These are phyloP conservation scores for Sussaba pulchella DNA, from an alignment of 2,888 invertebrate species.

Conservation along the genomic window DNA sequence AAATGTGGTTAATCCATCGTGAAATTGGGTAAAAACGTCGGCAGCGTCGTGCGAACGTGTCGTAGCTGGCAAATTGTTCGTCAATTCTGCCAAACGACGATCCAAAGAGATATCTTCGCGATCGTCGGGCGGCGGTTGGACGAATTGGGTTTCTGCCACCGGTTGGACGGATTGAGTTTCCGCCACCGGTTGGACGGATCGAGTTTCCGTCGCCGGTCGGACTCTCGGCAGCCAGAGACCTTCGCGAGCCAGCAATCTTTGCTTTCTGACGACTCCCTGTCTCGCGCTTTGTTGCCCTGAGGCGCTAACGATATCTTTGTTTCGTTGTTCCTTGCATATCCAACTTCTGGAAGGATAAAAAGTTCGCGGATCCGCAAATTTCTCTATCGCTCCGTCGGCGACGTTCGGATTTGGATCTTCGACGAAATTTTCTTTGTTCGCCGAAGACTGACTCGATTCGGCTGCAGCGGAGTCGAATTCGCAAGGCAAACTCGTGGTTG, in stretches of 20 bases:
- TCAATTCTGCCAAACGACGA: no score
- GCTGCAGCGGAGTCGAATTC: neutral
- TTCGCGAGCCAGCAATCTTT: constrained; percentile 28
- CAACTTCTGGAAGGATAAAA: constrained; percentile 5
- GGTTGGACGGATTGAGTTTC: no score
- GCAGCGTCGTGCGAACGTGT: no score
- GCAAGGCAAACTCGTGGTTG: neutral
- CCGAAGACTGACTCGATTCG: neutral
- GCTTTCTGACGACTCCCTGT: neutral
- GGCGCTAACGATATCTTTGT: neutral
- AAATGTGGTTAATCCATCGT: neutral
- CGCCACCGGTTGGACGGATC: neutral
- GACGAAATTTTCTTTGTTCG: neutral
- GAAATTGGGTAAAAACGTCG: neutral
- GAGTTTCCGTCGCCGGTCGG: neutral
- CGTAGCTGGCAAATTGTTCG: no score
- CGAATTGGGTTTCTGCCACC: no score
- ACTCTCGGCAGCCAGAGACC: constrained; percentile 43
- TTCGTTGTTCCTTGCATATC: neutral
- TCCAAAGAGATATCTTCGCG: no score
- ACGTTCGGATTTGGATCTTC: neutral
- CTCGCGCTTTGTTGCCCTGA: neutral
- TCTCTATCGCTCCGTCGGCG: neutral
- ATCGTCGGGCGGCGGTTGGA: no score
- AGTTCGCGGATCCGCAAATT: neutral